phyloP scores from a whole-genome alignment of 2,888 invertebrate genomes.

The Malthinus flaveolus region DNA sequence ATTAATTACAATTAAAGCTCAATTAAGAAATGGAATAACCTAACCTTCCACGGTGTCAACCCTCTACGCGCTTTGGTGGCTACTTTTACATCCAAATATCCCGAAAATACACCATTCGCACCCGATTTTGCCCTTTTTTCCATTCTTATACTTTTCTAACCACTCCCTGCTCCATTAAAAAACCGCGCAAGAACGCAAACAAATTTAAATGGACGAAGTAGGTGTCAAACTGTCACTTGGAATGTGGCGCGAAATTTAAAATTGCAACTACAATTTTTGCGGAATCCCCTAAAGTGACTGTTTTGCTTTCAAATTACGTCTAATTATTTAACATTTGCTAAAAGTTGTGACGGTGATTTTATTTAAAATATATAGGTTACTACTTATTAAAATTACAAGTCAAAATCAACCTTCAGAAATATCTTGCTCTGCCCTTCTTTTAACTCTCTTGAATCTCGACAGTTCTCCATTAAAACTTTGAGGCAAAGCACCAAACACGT shows the following conservation, averaged over 20 bases:
- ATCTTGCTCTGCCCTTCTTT: slow-evolving; percentile 30
- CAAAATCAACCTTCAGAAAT: neutral
- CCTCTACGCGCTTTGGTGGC: slow-evolving; percentile 64
- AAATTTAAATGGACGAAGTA: slow-evolving; percentile 20
- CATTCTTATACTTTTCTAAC: slow-evolving; percentile 21
- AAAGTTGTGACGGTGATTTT: too few relatives aligned
- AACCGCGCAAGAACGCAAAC: slow-evolving; percentile 27
- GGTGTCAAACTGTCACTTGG: neutral
- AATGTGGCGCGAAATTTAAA: slow-evolving; percentile 2
- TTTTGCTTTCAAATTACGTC: too few relatives aligned
- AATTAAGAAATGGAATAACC: neutral
- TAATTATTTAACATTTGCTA: too few relatives aligned
- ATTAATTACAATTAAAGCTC: too few relatives aligned
- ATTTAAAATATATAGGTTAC: too few relatives aligned
- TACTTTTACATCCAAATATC: slow-evolving; percentile 67
- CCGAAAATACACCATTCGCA: slow-evolving; percentile 54
- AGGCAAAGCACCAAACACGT: slow-evolving; percentile 52
- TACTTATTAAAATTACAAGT: neutral
- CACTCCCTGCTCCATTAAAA: slow-evolving; percentile 32
- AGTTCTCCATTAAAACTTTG: slow-evolving; percentile 52
- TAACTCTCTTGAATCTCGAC: slow-evolving; percentile 51
- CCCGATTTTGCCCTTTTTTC: slow-evolving; percentile 32
- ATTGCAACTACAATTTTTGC: too few relatives aligned
- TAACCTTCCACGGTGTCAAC: slow-evolving; percentile 67
- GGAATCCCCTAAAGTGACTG: too few relatives aligned